Evolutionary conservation across 2,888 invertebrate genomes (phyloP).

Genomic region (Nomada fabriciana): DNA sequence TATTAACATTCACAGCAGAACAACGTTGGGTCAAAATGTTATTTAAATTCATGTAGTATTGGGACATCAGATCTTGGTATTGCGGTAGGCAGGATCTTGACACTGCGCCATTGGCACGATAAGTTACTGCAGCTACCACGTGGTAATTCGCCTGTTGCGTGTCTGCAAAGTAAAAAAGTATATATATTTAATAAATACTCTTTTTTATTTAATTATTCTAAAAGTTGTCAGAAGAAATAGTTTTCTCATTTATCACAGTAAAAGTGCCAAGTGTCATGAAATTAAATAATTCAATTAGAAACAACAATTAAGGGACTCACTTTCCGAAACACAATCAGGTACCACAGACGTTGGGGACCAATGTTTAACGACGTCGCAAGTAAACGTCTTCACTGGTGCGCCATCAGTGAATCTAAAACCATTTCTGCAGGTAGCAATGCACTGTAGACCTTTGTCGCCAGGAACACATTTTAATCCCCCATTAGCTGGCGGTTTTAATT

Average conservation of each 20-base stretch:
- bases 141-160: conserved; percentile 98
- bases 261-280: background rate
- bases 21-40: conserved; percentile 94
- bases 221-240: too few relatives aligned
- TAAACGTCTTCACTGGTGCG: conserved; percentile 93
- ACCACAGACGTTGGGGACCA: conserved; percentile 96
- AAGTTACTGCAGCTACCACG: conserved; percentile 93
- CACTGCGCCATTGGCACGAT: conserved; percentile 95
- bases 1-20: conserved; percentile 96
- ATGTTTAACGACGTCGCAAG: conserved; percentile 91
- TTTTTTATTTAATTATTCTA: background rate
- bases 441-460: conserved; percentile 93
- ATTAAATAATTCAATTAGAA: background rate
- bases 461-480: conserved; percentile 95
- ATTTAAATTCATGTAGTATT: conserved; percentile 92
- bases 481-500: conserved; percentile 94
- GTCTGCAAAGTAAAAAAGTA: conserved; percentile 85
- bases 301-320: conserved; percentile 83
- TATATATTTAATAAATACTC: background rate
- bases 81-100: conserved; percentile 93
- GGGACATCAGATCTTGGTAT: conserved; percentile 92
- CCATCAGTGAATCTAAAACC: conserved; percentile 97
- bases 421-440: conserved; percentile 94
- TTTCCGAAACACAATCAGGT: conserved; percentile 97
- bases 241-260: too few relatives aligned